phyloP scores from a whole-genome alignment of 1,140 invertebrate species.

The Cotesia typhae region DNA sequence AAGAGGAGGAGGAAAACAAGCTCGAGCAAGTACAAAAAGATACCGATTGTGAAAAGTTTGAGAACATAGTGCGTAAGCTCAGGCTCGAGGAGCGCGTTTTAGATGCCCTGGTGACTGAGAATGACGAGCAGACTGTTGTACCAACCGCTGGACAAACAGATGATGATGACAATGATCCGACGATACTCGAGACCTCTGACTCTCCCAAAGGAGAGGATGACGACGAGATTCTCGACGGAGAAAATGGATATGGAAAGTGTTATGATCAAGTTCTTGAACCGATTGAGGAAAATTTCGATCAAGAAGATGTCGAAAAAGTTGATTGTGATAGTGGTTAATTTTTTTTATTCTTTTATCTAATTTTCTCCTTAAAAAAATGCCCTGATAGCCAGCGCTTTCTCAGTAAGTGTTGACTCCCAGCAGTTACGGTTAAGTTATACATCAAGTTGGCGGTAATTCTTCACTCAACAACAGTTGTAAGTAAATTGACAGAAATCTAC shows the following conservation, averaged over 20 bases:
- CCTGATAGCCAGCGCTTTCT: too few species aligned
- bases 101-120: constrained; percentile 44
- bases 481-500: too few species aligned
- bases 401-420: too few species aligned
- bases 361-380: too few species aligned
- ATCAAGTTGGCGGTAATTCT: too few species aligned
- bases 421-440: too few species aligned
- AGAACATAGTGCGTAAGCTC: constrained; percentile 55
- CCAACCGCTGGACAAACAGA: constrained; percentile 35
- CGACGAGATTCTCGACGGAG: constrained; percentile 18
- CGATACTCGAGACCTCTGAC: constrained; percentile 32
- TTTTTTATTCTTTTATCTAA: too few species aligned
- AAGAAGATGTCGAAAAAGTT: neutral
- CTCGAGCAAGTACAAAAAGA: constrained; percentile 40
- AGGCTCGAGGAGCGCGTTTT: constrained; percentile 54
- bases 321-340: neutral
- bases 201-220: constrained; percentile 40
- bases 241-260: neutral
- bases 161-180: constrained; percentile 32
- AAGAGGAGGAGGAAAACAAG: constrained; percentile 15
- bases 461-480: too few species aligned
- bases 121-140: constrained; percentile 40
- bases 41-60: constrained; percentile 53
- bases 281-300: constrained; percentile 4
- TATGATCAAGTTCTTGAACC: neutral